These are phyloP conservation scores for Scrobipalpa atriplicella DNA, from an alignment of 2,888 invertebrate species.

Conservation along the genomic window DNA sequence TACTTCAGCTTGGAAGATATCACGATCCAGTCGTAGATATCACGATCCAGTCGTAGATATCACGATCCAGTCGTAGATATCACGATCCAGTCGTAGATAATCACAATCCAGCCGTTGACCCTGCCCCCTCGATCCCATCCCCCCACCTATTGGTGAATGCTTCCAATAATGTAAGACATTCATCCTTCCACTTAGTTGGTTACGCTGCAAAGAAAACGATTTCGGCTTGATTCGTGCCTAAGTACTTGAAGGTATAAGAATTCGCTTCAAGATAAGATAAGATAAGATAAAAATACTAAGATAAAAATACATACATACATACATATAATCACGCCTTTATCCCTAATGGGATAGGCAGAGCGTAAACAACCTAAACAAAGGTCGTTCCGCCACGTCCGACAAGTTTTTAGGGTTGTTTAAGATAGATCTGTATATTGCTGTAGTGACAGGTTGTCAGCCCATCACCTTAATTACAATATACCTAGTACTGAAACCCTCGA, in stretches of 20 bases:
- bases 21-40: background rate
- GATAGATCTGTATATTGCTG: too few species aligned
- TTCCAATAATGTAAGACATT: constrained; percentile 39
- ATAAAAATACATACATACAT: too few species aligned
- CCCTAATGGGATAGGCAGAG: too few species aligned
- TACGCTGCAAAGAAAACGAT: background rate
- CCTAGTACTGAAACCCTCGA: too few species aligned
- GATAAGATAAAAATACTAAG: too few species aligned
- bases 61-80: background rate
- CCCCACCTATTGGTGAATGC: constrained; percentile 30
- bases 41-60: constrained; percentile 17
- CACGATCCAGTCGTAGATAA: background rate
- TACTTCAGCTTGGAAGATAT: background rate
- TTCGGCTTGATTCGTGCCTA: background rate
- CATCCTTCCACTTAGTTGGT: constrained; percentile 34
- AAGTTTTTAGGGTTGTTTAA: too few species aligned
- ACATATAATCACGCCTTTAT: too few species aligned
- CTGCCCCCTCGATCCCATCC: background rate
- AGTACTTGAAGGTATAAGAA: background rate
- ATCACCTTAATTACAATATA: too few species aligned
- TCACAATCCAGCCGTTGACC: constrained; percentile 17
- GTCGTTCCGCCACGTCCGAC: too few species aligned
- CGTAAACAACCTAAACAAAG: too few species aligned
- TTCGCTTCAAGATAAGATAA: too few species aligned
- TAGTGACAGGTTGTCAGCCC: too few species aligned